Evolutionary conservation across 2,888 invertebrate species (phyloP).

Genomic region (Bellardia pandia): DNA sequence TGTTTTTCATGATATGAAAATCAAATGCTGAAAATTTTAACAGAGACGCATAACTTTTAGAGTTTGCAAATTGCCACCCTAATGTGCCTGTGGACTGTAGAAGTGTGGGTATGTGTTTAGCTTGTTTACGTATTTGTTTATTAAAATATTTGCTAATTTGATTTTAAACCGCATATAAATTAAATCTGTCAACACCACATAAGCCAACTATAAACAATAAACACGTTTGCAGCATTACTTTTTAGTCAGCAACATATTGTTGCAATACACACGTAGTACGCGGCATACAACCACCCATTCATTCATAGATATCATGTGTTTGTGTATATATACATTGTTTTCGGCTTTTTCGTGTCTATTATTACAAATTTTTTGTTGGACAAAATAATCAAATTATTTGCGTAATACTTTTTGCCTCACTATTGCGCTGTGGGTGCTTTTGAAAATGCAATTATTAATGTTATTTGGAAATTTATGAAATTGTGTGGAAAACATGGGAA

Average conservation of each 20-base stretch:
- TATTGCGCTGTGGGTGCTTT: slow-evolving; percentile 34
- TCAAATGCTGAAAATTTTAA: too few species aligned
- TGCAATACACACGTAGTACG: background rate
- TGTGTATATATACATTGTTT: background rate
- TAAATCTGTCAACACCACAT: slow-evolving; percentile 73
- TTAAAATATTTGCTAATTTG: slow-evolving; percentile 72
- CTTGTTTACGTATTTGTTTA: slow-evolving; percentile 50
- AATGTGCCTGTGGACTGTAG: background rate
- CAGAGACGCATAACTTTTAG: too few species aligned
- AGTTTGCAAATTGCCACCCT: too few species aligned
- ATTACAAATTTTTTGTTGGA: background rate
- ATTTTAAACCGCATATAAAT: slow-evolving; percentile 72
- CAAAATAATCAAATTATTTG: slow-evolving; percentile 60
- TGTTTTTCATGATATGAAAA: too few species aligned
- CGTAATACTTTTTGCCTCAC: slow-evolving; percentile 6
- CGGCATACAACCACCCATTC: too few species aligned
- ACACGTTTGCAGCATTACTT: slow-evolving; percentile 50
- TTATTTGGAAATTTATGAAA: slow-evolving; percentile 32
- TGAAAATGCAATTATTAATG: slow-evolving; percentile 37
- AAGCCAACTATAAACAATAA: slow-evolving; percentile 71
- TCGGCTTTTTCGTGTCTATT: background rate
- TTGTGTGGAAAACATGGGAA: slow-evolving; percentile 5
- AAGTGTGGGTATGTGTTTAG: background rate
- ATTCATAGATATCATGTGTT: background rate
- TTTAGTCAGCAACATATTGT: slow-evolving; percentile 60